Evolutionary conservation across 1,140 invertebrate genomes (phyloP).

Genomic region (Heterodera schachtii): DNA sequence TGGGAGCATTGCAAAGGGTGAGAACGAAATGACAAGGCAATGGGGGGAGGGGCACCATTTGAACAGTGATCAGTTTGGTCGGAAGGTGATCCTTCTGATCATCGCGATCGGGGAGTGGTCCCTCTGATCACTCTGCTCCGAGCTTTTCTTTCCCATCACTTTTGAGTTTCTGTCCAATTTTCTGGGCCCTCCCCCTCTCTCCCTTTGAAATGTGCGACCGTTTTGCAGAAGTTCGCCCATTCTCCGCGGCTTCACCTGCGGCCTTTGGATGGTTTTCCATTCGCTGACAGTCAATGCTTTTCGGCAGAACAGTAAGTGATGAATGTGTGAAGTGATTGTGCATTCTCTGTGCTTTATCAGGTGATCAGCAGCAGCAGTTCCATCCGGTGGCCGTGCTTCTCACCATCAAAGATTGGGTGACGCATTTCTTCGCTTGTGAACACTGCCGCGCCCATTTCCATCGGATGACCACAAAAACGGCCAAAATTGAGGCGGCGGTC

Average conservation of each 20-base stretch:
- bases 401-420: conserved; percentile 62
- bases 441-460: conserved; percentile 62
- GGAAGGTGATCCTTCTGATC: no score
- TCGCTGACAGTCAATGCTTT: conserved; percentile 81
- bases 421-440: conserved; percentile 62
- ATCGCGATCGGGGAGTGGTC: no score
- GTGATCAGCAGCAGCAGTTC: conserved; percentile 20
- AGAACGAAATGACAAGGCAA: background rate
- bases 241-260: conserved; percentile 87
- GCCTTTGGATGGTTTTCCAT: conserved; percentile 94
- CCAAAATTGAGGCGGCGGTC: conserved; percentile 58
- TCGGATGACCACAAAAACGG: conserved; percentile 61
- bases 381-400: conserved; percentile 55
- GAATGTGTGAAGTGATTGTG: background rate
- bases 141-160: no score
- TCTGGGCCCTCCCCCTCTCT: no score
- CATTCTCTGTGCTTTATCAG: no score
- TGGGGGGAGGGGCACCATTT: no score
- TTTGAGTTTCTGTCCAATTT: no score
- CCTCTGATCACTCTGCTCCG: no score
- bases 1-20: conserved; percentile 82
- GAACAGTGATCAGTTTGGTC: no score
- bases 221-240: conserved; percentile 70
- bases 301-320: conserved; percentile 62
- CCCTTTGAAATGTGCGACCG: background rate